phyloP scores from a whole-genome alignment of 2,113 vertebrate genomes.

The Neolamprologus sp. region DNA sequence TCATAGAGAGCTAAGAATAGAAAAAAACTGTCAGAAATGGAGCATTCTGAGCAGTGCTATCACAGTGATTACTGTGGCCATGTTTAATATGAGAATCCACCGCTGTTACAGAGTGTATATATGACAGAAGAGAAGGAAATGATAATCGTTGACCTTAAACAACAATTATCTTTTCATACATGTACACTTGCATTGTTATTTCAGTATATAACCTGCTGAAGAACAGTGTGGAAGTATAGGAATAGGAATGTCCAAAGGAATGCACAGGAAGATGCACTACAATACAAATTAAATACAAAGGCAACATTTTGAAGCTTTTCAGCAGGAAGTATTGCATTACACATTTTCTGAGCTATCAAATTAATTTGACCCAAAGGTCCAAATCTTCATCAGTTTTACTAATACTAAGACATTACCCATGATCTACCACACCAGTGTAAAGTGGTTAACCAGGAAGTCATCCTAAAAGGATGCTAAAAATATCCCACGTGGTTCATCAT shows the following conservation, averaged over 20 bases:
- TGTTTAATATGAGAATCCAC: neutral
- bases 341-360: fast-evolving
- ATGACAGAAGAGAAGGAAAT: neutral
- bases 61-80: neutral
- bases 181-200: fast-evolving
- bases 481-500: neutral
- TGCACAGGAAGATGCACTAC: fast-evolving
- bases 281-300: neutral
- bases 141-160: neutral
- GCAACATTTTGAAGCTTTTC: neutral
- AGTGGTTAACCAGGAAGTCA: neutral
- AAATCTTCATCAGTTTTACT: neutral
- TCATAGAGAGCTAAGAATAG: neutral
- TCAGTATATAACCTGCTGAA: neutral
- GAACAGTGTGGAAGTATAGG: neutral
- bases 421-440: neutral
- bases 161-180: fast-evolving
- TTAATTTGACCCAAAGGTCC: neutral
- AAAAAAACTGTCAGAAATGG: neutral
- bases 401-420: fast-evolving
- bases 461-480: neutral
- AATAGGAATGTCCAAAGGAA: neutral
- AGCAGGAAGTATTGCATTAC: neutral
- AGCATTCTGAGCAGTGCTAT: neutral
- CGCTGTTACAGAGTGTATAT: fast-evolving